Conservation (phyloP, 1,140 invertebrate genomes). For the Heliconius eleuchia region DNA sequence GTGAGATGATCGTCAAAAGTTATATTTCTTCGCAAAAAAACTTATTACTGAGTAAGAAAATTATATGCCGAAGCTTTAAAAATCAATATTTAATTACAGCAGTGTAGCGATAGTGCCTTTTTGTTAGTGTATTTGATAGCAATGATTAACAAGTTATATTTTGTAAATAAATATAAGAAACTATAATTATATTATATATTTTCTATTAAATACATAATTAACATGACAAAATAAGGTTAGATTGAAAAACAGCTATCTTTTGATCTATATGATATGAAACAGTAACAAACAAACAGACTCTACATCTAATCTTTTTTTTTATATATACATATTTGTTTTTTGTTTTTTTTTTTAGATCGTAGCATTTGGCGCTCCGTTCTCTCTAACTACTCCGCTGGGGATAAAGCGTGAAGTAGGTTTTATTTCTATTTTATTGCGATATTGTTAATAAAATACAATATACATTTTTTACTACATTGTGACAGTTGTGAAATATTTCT, state of each 20-base stretch:
- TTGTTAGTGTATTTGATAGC: too few relatives aligned
- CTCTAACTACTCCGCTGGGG: too few relatives aligned
- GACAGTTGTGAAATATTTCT: constrained; percentile 23
- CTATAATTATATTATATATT: neutral
- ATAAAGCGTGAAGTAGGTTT: neutral
- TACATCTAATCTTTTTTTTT: neutral
- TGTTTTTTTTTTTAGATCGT: neutral
- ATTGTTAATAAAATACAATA: too few relatives aligned
- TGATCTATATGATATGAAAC: neutral
- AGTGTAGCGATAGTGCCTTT: neutral
- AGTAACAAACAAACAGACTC: neutral
- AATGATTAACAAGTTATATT: neutral
- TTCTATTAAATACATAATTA: neutral
- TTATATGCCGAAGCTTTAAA: neutral
- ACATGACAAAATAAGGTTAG: neutral
- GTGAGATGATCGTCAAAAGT: too few relatives aligned
- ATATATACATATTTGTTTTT: neutral
- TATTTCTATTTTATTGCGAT: neutral
- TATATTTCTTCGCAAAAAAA: too few relatives aligned
- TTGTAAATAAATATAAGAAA: neutral
- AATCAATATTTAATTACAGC: neutral
- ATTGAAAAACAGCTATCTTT: neutral
- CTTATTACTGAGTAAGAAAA: too few relatives aligned
- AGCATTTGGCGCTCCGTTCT: too few relatives aligned
- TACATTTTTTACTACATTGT: neutral